These are phyloP conservation scores for Leuciscus idus DNA, from an alignment of 2,113 vertebrate species.

Conservation along the genomic window DNA sequence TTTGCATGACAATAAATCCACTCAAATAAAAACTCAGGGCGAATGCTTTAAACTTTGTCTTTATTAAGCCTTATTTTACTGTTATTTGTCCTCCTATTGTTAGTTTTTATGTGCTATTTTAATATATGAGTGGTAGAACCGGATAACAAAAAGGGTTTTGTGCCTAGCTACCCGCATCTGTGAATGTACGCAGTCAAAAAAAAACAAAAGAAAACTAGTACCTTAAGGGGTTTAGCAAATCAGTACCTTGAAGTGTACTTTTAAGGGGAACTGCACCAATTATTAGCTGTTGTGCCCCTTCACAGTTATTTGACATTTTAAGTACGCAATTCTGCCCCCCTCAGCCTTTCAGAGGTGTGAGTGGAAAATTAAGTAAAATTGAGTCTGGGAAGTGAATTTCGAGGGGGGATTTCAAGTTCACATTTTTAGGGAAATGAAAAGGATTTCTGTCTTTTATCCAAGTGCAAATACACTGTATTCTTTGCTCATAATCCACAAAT, in stretches of 20 bases:
- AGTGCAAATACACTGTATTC: neutral
- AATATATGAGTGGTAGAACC: neutral
- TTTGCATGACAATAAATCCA: slow-evolving; percentile 25
- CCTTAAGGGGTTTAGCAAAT: neutral
- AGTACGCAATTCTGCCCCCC: no score
- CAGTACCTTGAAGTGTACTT: neutral
- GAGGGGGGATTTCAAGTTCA: no score
- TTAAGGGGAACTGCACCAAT: no score
- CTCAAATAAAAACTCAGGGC: neutral
- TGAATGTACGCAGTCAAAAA: neutral
- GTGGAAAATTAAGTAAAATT: no score
- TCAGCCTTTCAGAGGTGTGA: no score
- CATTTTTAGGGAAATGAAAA: neutral
- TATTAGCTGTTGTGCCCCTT: no score
- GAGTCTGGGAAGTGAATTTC: no score
- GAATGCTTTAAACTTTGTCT: slow-evolving; percentile 3
- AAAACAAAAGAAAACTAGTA: neutral
- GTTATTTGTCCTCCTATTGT: slow-evolving; percentile 20
- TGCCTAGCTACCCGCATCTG: neutral
- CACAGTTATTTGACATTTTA: neutral
- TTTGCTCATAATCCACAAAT: neutral
- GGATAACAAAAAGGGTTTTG: slow-evolving; percentile 1
- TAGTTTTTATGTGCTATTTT: neutral
- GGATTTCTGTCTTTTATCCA: neutral
- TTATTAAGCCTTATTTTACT: slow-evolving; percentile 23